Conservation (phyloP, 2,888 invertebrate genomes). For the Ferdinandea cuprea region DNA sequence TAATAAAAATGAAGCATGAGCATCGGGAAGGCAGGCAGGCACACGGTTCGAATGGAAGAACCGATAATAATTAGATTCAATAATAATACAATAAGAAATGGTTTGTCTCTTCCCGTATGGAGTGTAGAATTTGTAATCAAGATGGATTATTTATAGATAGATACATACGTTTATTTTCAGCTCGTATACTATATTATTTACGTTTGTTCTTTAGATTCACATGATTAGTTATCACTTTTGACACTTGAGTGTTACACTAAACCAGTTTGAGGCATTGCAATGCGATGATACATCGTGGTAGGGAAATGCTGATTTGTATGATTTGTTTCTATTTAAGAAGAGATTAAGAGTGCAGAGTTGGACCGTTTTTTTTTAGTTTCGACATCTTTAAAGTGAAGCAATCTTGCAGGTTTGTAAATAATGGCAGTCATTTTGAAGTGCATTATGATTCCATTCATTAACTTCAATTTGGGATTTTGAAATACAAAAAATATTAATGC, state of each 20-base stretch:
- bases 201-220: slow-evolving; percentile 44
- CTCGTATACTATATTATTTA: neutral
- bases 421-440: no score
- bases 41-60: slow-evolving; percentile 32
- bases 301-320: no score
- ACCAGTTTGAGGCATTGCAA: slow-evolving; percentile 30
- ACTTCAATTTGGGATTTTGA: no score
- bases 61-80: slow-evolving; percentile 5
- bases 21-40: slow-evolving; percentile 31
- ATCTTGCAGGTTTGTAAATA: no score
- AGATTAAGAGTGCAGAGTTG: no score
- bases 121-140: slow-evolving; percentile 10
- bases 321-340: no score
- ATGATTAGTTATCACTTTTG: slow-evolving; percentile 63
- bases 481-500: no score
- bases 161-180: slow-evolving; percentile 2
- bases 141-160: slow-evolving; percentile 13
- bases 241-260: slow-evolving; percentile 36
- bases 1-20: slow-evolving; percentile 30
- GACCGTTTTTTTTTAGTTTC: no score
- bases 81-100: neutral
- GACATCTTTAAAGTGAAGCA: no score
- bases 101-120: neutral
- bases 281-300: slow-evolving; percentile 10
- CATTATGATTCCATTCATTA: no score